These are phyloP conservation scores for Dione vanillae DNA, from an alignment of 2,888 invertebrate species.

Conservation along the genomic window DNA sequence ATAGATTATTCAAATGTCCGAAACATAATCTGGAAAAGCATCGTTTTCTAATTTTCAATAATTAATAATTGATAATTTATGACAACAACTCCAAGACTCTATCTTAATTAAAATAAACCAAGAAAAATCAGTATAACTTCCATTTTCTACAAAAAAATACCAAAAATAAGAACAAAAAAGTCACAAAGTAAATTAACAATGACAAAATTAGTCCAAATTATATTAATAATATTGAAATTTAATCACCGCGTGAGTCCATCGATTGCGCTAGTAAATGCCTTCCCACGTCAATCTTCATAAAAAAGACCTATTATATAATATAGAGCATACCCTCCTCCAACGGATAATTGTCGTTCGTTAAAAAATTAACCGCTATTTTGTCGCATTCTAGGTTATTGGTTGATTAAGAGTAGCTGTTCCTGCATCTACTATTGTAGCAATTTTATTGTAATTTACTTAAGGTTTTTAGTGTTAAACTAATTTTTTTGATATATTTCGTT, in stretches of 20 bases:
- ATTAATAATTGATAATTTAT: no score
- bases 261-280: conserved; percentile 45
- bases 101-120: neutral
- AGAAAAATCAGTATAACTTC: neutral
- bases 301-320: conserved; percentile 72
- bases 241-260: conserved; percentile 47
- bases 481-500: no score
- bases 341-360: conserved; percentile 75
- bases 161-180: neutral
- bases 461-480: neutral
- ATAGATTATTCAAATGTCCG: no score
- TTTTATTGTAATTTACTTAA: neutral
- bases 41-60: no score
- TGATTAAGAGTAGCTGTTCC: conserved; percentile 42
- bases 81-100: neutral
- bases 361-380: conserved; percentile 70
- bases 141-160: no score
- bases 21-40: no score
- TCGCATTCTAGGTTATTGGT: conserved; percentile 46
- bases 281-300: conserved; percentile 80
- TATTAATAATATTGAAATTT: conserved; percentile 35
- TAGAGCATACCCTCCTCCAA: conserved; percentile 59
- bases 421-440: neutral
- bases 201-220: conserved; percentile 13
- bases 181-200: neutral